Percentiles rank a stretch among this genome's conserved stretches.
Evolutionary conservation across 2,888 invertebrate genomes (phyloP).

Genomic region (Siphlonurus alternatus): DNA sequence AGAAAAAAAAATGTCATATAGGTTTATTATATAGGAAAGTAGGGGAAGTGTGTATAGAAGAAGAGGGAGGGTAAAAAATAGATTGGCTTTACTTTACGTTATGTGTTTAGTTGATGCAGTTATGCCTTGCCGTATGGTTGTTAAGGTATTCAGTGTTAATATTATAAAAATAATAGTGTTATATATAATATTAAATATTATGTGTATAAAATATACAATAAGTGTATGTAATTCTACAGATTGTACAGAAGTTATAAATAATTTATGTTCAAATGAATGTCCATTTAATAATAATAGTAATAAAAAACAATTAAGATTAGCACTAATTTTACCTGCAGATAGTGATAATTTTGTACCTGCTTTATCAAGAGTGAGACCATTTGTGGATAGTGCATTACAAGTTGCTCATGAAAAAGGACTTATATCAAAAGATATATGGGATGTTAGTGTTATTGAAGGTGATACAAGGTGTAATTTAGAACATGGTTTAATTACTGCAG

Average conservation of each 20-base stretch:
- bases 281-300: not conserved
- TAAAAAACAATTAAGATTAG: not conserved
- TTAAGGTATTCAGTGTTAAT: too few relatives aligned
- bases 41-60: too few relatives aligned
- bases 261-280: not conserved
- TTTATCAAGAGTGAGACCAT: not conserved
- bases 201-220: too few relatives aligned
- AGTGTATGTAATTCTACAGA: too few relatives aligned
- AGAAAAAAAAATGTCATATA: too few relatives aligned
- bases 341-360: not conserved
- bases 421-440: not conserved
- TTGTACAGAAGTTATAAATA: not conserved
- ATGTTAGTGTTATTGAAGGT: not conserved
- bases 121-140: too few relatives aligned
- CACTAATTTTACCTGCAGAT: not conserved
- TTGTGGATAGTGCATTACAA: not conserved
- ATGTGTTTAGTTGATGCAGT: too few relatives aligned
- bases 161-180: too few relatives aligned
- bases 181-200: too few relatives aligned
- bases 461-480: slow-evolving; percentile 16
- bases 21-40: too few relatives aligned
- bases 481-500: slow-evolving; percentile 27
- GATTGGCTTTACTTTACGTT: too few relatives aligned
- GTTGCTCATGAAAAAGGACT: not conserved
- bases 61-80: too few relatives aligned